Percentiles rank a stretch among this genome's conserved stretches.
These are phyloP conservation scores for Telmatochromis brachygnathus DNA, from an alignment of 2,113 vertebrate species.

Conservation along the genomic window DNA sequence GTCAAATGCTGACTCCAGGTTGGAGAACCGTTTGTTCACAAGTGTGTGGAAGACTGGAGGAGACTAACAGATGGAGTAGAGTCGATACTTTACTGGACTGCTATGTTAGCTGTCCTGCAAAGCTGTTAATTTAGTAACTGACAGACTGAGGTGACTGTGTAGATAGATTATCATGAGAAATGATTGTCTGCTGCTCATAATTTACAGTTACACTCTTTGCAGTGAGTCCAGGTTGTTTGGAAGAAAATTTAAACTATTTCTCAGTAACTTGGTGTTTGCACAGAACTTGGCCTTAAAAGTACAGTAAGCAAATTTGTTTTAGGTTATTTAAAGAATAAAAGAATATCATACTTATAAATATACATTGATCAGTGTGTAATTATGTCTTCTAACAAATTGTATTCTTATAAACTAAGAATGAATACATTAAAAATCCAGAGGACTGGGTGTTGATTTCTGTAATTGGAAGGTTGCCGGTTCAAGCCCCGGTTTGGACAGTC, in stretches of 20 bases:
- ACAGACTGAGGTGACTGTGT: background rate
- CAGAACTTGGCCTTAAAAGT: background rate
- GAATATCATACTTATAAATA: accelerated
- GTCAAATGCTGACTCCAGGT: background rate
- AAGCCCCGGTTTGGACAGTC: accelerated
- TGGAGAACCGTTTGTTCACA: background rate
- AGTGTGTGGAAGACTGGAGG: background rate
- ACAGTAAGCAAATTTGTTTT: background rate
- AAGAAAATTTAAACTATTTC: accelerated
- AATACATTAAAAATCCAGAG: background rate
- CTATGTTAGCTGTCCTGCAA: background rate
- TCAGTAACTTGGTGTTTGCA: background rate
- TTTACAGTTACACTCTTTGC: accelerated
- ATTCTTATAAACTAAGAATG: background rate
- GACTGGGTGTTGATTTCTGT: background rate
- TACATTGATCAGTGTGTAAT: background rate
- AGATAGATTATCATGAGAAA: background rate
- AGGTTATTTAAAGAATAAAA: background rate
- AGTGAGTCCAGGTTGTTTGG: background rate
- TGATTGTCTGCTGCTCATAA: background rate
- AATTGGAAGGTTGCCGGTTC: accelerated
- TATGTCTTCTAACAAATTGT: background rate
- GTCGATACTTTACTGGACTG: background rate
- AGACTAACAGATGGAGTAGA: background rate
- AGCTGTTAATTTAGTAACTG: background rate